These are phyloP conservation scores for Galerucella pusilla DNA, from an alignment of 2,888 invertebrate genomes.

Conservation along the genomic window DNA sequence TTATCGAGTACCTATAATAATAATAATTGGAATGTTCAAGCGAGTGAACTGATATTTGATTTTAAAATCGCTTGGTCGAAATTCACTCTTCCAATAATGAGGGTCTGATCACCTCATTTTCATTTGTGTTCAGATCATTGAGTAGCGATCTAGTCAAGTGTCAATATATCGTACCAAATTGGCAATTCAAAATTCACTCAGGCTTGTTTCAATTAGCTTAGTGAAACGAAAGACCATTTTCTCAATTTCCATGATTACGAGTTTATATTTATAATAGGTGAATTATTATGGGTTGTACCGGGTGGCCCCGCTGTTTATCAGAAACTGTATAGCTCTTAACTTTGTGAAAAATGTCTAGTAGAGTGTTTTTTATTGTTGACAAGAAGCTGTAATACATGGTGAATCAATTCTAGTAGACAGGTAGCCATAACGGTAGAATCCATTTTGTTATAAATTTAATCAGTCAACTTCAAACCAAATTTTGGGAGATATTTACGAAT, in stretches of 20 bases:
- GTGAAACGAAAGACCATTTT: background rate
- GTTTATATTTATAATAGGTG: background rate
- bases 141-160: background rate
- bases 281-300: background rate
- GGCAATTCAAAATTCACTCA: conserved; percentile 3
- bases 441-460: no score
- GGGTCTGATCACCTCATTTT: background rate
- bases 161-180: conserved; percentile 2
- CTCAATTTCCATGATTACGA: background rate
- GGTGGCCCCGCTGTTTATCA: background rate
- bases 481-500: no score
- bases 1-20: no score
- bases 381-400: no score
- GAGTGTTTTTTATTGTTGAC: no score
- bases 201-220: conserved; percentile 2
- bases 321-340: no score
- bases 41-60: background rate
- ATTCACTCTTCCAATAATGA: background rate
- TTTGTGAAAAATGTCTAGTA: no score
- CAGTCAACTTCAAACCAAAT: no score
- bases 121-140: background rate
- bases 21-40: background rate
- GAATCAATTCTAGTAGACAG: no score
- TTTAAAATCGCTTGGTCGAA: background rate
- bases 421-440: no score